These are phyloP conservation scores for Ceratoteleas bidentatus DNA, from an alignment of 1,140 invertebrate species.

Conservation along the genomic window DNA sequence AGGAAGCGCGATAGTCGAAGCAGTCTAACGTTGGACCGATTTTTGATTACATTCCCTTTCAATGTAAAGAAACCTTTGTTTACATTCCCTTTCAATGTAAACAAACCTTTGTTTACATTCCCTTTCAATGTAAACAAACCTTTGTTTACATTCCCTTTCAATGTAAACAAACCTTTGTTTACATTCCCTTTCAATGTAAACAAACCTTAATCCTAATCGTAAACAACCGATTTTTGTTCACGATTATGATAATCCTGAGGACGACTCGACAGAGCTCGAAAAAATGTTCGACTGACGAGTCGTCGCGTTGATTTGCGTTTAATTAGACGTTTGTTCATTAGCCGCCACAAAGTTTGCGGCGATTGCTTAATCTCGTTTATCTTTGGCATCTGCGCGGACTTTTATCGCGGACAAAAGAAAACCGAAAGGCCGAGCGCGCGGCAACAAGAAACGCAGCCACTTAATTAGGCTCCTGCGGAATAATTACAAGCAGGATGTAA, in stretches of 20 bases:
- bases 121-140: no score
- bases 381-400: conserved; percentile 30
- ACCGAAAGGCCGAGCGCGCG: conserved; percentile 35
- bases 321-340: conserved; percentile 7
- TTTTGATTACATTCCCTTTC: no score
- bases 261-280: not conserved
- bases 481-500: conserved; percentile 67
- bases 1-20: not conserved
- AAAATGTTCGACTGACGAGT: not conserved
- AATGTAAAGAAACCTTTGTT: no score
- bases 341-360: not conserved
- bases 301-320: not conserved
- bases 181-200: no score
- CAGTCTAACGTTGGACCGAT: no score
- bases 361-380: conserved; percentile 35
- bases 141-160: no score
- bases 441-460: conserved; percentile 55
- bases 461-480: conserved; percentile 61
- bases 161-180: no score
- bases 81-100: no score
- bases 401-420: conserved; percentile 45
- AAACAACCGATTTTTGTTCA: no score
- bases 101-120: no score
- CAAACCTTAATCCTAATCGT: no score
- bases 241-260: no score